phyloP scores from a whole-genome alignment of 2,797 vertebrate species.

The Sebastes taczanowskii region DNA sequence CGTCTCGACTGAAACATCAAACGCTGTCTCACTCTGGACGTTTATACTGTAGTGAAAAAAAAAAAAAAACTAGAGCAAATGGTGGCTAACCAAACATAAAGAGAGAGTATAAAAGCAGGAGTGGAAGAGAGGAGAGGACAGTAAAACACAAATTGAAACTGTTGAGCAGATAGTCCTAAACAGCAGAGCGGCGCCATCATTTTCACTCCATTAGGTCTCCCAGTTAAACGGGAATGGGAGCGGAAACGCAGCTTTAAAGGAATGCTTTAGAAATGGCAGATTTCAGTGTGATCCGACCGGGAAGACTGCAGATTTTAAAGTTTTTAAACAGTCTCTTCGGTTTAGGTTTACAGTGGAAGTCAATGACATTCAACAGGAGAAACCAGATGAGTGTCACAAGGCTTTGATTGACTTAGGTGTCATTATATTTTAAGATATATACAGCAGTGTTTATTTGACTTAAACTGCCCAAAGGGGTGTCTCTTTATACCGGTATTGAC shows the following conservation, averaged over 20 bases:
- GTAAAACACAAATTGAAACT: conserved; percentile 57
- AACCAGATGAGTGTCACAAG: not conserved
- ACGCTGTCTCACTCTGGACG: not conserved
- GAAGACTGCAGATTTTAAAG: not conserved
- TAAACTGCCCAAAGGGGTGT: not conserved
- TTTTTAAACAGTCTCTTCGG: not conserved
- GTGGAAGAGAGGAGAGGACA: not conserved
- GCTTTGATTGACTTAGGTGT: not conserved
- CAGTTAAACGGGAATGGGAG: conserved; percentile 37
- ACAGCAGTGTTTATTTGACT: not conserved
- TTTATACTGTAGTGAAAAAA: conserved; percentile 1
- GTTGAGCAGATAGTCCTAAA: conserved; percentile 22
- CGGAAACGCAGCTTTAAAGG: conserved; percentile 4
- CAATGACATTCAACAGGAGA: not conserved
- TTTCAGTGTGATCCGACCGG: not conserved
- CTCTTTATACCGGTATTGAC: too few relatives aligned
- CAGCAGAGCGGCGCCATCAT: conserved; percentile 36
- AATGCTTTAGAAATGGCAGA: not conserved
- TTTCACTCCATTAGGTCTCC: conserved; percentile 58
- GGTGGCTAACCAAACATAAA: conserved; percentile 7
- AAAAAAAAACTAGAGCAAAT: not conserved
- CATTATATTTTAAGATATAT: not conserved
- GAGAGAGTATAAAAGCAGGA: not conserved
- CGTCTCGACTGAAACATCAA: conserved; percentile 22
- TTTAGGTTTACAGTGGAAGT: not conserved